Percentiles rank a stretch among this genome's conserved stretches.
These are phyloP conservation scores for Diadumene lineata DNA, from an alignment of 92 coral and sea anemone species.

Conservation along the genomic window DNA sequence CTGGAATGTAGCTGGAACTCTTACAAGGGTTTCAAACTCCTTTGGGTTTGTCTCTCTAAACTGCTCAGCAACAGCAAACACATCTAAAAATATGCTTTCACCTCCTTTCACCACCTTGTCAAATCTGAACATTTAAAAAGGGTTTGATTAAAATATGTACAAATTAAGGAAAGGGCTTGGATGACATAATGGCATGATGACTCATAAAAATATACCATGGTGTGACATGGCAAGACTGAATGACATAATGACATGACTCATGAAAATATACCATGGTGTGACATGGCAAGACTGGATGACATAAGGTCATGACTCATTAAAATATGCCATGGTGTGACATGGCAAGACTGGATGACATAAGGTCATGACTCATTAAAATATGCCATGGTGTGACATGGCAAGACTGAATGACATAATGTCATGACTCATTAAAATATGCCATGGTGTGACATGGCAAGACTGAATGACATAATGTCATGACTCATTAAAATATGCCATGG, in stretches of 20 bases:
- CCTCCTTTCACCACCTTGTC: constrained; percentile 77
- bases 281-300: neutral
- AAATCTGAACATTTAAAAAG: constrained; percentile 33
- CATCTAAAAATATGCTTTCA: constrained; percentile 65
- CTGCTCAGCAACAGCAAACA: constrained; percentile 72
- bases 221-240: too few species aligned
- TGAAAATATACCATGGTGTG: neutral
- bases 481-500: neutral
- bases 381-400: neutral
- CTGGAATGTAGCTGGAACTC: constrained; percentile 86
- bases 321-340: neutral
- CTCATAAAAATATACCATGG: neutral
- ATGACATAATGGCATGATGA: neutral
- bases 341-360: neutral
- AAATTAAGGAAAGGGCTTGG: neutral
- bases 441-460: neutral
- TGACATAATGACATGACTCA: neutral
- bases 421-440: neutral
- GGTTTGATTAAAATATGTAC: neutral
- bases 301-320: neutral
- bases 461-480: neutral
- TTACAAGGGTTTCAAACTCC: constrained; percentile 69
- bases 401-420: neutral
- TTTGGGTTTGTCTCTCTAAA: constrained; percentile 64
- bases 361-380: neutral